phyloP scores from a whole-genome alignment of 2,113 vertebrate species.

The Hippolais icterina region DNA sequence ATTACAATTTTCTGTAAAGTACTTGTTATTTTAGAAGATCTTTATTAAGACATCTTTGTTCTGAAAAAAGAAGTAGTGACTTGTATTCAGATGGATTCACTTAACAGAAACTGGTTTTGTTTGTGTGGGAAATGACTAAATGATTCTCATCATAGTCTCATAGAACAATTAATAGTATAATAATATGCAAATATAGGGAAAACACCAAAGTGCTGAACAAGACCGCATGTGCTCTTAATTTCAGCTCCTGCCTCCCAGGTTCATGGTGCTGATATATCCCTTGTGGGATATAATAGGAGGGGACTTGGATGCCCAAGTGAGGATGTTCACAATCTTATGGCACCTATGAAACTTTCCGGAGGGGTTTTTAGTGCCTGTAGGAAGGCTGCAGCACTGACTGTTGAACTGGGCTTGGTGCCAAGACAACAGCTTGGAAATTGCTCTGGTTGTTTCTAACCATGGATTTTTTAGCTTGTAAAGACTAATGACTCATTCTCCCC shows the following conservation, averaged over 20 bases:
- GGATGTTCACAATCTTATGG: not conserved
- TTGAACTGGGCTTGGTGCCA: not conserved
- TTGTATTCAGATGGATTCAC: not conserved
- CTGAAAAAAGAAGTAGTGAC: not conserved
- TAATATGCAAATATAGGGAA: not conserved
- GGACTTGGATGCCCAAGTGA: not conserved
- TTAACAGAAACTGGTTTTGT: not conserved
- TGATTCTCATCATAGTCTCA: not conserved
- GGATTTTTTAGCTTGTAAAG: not conserved
- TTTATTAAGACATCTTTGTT: not conserved
- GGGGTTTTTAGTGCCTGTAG: not conserved
- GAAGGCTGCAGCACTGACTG: not conserved
- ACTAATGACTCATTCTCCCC: not conserved
- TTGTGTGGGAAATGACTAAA: not conserved
- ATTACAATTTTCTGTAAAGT: not conserved
- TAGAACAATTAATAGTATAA: not conserved
- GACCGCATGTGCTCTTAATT: not conserved
- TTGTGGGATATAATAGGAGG: not conserved
- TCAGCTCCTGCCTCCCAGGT: not conserved
- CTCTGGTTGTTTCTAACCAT: not conserved
- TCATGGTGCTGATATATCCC: not conserved
- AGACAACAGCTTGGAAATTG: not conserved
- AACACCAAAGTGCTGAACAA: not conserved
- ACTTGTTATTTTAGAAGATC: not conserved
- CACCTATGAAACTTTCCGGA: not conserved